Evolutionary conservation across 35 echinoderm and acorn worm species (phyloP).

Genomic region (Chiridota heheva): DNA sequence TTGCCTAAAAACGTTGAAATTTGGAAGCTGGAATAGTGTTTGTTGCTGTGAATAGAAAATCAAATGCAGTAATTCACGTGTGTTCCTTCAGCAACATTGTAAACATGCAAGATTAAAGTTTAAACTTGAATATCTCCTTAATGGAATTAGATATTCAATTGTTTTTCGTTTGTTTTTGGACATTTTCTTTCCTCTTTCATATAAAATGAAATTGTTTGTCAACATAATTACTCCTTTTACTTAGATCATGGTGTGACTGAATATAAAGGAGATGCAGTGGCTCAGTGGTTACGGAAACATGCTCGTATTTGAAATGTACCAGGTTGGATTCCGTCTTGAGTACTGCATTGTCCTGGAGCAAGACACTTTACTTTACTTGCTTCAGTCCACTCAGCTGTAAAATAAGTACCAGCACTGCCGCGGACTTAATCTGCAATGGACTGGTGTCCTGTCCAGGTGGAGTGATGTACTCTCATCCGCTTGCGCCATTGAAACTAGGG

Average conservation of each 20-base stretch:
- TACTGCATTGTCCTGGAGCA: no score
- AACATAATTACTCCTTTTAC: not conserved
- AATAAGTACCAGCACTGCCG: not conserved
- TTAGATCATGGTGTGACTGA: no score
- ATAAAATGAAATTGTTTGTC: not conserved
- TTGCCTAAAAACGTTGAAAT: conserved; percentile 30
- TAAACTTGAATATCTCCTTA: no score
- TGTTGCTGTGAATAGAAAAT: conserved; percentile 1
- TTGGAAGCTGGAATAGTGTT: not conserved
- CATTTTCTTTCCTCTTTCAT: not conserved
- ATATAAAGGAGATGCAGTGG: no score
- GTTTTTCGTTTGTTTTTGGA: not conserved
- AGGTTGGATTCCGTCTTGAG: no score
- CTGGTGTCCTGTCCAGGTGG: not conserved
- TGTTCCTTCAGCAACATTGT: not conserved
- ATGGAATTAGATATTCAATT: no score
- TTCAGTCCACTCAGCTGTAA: not conserved
- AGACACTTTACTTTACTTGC: no score
- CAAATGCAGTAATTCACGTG: not conserved
- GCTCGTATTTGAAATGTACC: no score
- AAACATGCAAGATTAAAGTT: no score
- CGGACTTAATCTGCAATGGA: not conserved
- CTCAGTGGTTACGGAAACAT: no score
- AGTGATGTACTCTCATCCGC: not conserved
- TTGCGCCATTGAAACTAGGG: no score